Evolutionary conservation across 2,888 invertebrate species (phyloP).

Genomic region (Carpatolechia fugitivella): DNA sequence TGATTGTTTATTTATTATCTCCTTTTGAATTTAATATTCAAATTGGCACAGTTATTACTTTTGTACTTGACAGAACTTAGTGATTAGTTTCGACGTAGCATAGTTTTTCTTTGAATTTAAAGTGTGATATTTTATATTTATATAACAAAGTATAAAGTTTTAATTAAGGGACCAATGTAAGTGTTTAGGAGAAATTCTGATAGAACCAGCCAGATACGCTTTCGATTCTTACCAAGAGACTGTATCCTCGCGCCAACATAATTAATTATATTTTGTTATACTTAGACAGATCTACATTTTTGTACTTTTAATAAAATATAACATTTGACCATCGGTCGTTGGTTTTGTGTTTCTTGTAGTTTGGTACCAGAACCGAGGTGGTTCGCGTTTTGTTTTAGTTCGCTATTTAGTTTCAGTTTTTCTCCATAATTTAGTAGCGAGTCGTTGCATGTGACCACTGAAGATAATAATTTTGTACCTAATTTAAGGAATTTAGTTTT

Average conservation of each 20-base stretch:
- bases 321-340: conserved; percentile 46
- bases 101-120: conserved; percentile 77
- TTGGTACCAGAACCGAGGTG: conserved; percentile 49
- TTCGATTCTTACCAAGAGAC: conserved; percentile 63
- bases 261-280: conserved; percentile 49
- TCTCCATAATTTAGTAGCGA: conserved; percentile 44
- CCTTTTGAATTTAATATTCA: conserved; percentile 72
- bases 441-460: conserved; percentile 70
- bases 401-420: conserved; percentile 63
- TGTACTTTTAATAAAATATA: conserved; percentile 63
- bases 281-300: conserved; percentile 58
- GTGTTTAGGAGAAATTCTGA: conserved; percentile 76
- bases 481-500: conserved; percentile 70
- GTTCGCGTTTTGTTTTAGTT: conserved; percentile 51
- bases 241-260: conserved; percentile 53
- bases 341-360: conserved; percentile 66
- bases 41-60: conserved; percentile 76
- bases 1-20: conserved; percentile 77
- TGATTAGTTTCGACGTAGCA: conserved; percentile 72
- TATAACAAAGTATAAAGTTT: conserved; percentile 77
- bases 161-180: conserved; percentile 79
- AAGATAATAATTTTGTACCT: conserved; percentile 76
- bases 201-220: conserved; percentile 58
- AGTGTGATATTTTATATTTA: conserved; percentile 80
- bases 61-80: conserved; percentile 76